A percentile compares a stretch with the other conserved stretches of the same genome.
Evolutionary conservation across 64 coral and sea anemone species (phyloP).

Genomic region (Stichodactyla mertensii): DNA sequence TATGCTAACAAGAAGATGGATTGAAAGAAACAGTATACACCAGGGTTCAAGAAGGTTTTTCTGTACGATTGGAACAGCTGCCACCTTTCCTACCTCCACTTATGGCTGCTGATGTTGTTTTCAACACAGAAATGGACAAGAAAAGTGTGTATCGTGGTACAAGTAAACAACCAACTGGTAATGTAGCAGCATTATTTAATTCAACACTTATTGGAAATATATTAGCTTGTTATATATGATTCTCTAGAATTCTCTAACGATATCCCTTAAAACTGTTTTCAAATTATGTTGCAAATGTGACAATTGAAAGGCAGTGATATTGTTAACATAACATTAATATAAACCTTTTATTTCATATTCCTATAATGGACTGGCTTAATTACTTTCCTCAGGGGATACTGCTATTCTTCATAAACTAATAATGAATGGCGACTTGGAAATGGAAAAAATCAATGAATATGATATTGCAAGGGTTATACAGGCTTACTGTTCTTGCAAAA

Average conservation of each 20-base stretch:
- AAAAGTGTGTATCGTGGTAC: not conserved
- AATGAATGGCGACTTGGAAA: not conserved
- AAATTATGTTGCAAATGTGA: no score
- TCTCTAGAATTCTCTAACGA: no score
- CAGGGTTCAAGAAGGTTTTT: not conserved
- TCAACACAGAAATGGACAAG: conserved; percentile 7
- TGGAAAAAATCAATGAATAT: not conserved
- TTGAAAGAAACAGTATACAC: not conserved
- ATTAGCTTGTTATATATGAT: no score
- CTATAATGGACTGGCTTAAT: no score
- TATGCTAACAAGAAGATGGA: not conserved
- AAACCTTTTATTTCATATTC: no score
- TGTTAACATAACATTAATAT: no score
- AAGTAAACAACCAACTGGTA: no score
- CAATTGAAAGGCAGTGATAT: no score
- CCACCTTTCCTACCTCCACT: not conserved
- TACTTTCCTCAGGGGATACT: not conserved
- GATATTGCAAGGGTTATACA: not conserved
- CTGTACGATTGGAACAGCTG: not conserved
- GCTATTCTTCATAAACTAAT: not conserved
- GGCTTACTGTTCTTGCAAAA: not conserved
- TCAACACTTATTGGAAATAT: no score
- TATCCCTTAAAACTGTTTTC: no score
- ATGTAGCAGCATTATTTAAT: no score
- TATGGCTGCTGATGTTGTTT: not conserved